Base-by-base conservation (phyloP, 2,797 vertebrate genomes). In the Melanotaenia maccullochi region DNA sequence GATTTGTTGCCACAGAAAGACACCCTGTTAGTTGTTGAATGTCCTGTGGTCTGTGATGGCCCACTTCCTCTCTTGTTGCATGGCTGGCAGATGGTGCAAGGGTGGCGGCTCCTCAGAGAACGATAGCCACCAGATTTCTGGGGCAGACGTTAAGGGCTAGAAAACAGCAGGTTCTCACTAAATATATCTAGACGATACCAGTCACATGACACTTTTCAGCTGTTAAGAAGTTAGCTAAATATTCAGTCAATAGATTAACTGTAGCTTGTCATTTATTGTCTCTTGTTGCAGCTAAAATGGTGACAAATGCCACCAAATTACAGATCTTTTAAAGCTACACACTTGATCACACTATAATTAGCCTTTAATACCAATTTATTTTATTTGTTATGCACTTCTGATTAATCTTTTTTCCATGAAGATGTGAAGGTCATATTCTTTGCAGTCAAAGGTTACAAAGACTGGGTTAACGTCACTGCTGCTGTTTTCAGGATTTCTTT, bases 71-170 rank as follows among this genome's bases (percentile, higher is more conserved):
- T 65, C 42, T 54, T 68, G 74, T 59, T 71, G 61, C 60, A 38
- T 13, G 12, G 69, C 59, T 32, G 75, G 71, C 85, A 88, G 83
- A 89, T 85, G 81, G 80, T 63, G 79, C 63, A 75, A 83, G 74
- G 78, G 71, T 62, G 68, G 65, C 1, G 66, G 38, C 66, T 80
- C 60, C 81, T 71, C 60, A 2, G 64, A 79, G 58, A 72, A 63
- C 4, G 8, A 44, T 55, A 61, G 78, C 63, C 68, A 71, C 64
- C 80, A 78, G 35, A 60, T 82, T 84, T 84, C 60, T 81, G 52
- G 60, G 68, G 58, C 71, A 81, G 56, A 85, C 66, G 56, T 70
- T 68, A 52, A 72, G 67, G 33, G 22, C 35, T 64, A 56, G 52
- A 13, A 59, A 75, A 55, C 67, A 62, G 36, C 77, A 59, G 66